Evolutionary conservation across 2,797 vertebrate genomes (phyloP), one percentile per base, ranked within the genome.

Genomic region (Tenualosa thibaudeaui): DNA sequence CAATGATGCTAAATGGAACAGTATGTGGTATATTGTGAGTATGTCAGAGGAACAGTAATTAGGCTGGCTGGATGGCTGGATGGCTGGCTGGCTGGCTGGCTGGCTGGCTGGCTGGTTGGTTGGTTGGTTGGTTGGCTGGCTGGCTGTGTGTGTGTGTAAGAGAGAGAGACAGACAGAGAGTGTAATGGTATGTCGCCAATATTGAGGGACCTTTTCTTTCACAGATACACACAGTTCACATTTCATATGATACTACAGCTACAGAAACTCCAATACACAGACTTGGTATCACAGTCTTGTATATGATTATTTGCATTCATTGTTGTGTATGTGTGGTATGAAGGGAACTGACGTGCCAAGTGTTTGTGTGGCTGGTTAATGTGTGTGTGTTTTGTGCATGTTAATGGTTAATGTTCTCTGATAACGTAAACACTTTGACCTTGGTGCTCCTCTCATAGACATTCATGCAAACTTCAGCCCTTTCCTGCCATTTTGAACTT

Each of bases 11-110:
- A 99, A 99, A 92, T 99, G 98, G 98, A 97, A 95, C 91, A 99
- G 97, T 94, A 99, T 99, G 98, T 99, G 98, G 98, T 99, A 99
- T 89, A 99, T 99, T 94, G 98, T 99, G 91, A 99, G 98, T 96
- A 90, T 6, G 90, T 22, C 37, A 78, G 40, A 43, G 71, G 1
- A 78, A 43, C 71, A 8, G 71, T 75, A 40, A 75, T 75, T 65
- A 7, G 58, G 83, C 84, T 81, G 24, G 82, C 81, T 83, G 75
- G 68, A 58, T 88, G 43, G 31, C 24, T 40, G 6, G 8, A n/a
- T 50, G 12, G 62, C 6, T 58, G 58, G 58, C 24, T 31, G 58
- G 31, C 31, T 31, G 31, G 31, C 31, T 31, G 31, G 31, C 31
- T 31, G 31, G 31, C 31, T 31, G 31, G 31, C 31, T 31, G 31